Conservation (phyloP, 2,113 vertebrate genomes). For the Cettia cetti region DNA sequence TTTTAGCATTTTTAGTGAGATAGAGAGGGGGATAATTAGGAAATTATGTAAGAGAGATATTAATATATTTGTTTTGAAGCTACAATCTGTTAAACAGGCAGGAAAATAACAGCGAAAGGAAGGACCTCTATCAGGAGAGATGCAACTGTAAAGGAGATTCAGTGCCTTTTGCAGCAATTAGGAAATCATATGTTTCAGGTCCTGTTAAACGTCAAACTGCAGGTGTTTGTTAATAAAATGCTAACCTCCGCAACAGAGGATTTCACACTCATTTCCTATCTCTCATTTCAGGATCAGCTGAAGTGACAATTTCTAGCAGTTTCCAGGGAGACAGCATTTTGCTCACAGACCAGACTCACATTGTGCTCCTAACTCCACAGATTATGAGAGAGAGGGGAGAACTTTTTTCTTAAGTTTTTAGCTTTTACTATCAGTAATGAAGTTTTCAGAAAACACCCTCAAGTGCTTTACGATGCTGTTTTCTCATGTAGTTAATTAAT, state of each 20-base stretch:
- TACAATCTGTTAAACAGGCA: not conserved
- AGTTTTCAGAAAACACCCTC: not conserved
- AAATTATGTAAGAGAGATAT: not conserved
- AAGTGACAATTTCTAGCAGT: not conserved
- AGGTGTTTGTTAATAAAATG: slow-evolving; percentile 21
- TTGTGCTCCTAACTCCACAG: not conserved
- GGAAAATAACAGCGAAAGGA: not conserved
- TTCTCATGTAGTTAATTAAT: slow-evolving; percentile 34
- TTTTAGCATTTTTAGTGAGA: not conserved
- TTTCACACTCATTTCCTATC: not conserved
- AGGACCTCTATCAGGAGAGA: not conserved
- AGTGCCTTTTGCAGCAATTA: not conserved
- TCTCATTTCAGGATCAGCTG: not conserved
- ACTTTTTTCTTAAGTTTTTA: not conserved
- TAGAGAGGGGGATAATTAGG: slow-evolving; percentile 2
- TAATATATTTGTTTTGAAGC: not conserved
- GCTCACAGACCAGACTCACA: not conserved
- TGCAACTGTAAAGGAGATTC: not conserved
- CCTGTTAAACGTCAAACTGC: not conserved
- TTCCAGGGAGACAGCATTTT: slow-evolving; percentile 11
- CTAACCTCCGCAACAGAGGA: not conserved
- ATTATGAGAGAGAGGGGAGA: not conserved
- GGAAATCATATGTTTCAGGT: not conserved
- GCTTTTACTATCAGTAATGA: not conserved
- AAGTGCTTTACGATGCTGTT: not conserved